Conservation (phyloP, 1,140 invertebrate genomes). For the Lamellibrachia luymesi region DNA sequence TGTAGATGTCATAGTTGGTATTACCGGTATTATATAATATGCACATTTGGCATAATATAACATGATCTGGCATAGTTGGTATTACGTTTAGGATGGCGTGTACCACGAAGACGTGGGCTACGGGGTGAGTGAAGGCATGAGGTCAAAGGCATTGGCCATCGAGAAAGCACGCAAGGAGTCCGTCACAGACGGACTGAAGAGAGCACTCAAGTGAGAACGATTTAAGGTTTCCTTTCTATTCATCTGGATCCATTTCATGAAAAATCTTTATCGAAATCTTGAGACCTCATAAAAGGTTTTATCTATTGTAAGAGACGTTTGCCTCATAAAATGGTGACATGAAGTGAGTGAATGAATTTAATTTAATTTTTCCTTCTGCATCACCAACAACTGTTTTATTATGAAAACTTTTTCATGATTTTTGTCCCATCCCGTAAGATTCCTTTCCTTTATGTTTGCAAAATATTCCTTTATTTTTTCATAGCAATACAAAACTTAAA, state of each 20-base stretch:
- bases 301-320: no score
- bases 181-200: conserved; percentile 60
- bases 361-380: neutral
- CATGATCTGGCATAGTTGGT: neutral
- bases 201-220: conserved; percentile 54
- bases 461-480: no score
- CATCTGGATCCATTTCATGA: neutral
- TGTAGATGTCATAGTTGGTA: neutral
- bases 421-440: neutral
- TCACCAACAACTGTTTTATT: neutral
- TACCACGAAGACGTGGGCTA: conserved; percentile 61
- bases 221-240: neutral
- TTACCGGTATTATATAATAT: neutral
- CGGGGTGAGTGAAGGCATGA: conserved; percentile 61
- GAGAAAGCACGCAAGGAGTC: conserved; percentile 61
- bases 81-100: conserved; percentile 51
- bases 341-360: neutral
- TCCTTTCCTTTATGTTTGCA: no score
- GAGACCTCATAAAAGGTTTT: neutral
- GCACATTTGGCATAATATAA: neutral
- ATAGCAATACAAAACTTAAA: no score
- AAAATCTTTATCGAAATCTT: neutral
- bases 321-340: neutral
- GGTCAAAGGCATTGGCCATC: conserved; percentile 57
- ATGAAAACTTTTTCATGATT: neutral